Conservation (phyloP, 2,113 vertebrate genomes). For the Laterallus jamaicensis region DNA sequence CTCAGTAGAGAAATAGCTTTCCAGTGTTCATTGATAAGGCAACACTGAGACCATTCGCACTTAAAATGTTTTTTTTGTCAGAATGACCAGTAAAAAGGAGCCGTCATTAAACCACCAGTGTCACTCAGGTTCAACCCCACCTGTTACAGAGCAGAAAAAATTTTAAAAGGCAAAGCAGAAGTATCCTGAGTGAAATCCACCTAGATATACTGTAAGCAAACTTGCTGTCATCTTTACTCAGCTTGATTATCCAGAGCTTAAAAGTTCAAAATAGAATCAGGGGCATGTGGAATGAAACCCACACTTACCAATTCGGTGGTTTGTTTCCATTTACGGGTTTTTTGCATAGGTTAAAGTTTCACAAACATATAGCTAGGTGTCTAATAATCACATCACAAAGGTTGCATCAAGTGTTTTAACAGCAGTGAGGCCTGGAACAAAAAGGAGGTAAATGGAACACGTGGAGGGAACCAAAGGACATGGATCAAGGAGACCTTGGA, state of each 20-base stretch:
- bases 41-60: background rate
- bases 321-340: fast-evolving
- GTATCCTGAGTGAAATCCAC: background rate
- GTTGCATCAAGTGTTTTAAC: background rate
- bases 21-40: background rate
- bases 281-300: background rate
- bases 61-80: background rate
- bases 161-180: background rate
- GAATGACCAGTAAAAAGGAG: background rate
- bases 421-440: background rate
- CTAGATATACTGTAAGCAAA: background rate
- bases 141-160: background rate
- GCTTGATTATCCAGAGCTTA: fast-evolving
- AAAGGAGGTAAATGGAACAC: background rate
- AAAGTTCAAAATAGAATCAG: background rate
- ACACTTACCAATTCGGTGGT: fast-evolving
- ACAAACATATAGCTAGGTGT: background rate
- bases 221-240: background rate
- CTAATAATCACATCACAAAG: background rate
- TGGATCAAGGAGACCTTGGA: background rate
- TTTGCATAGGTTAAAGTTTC: background rate
- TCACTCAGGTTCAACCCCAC: background rate
- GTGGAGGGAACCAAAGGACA: background rate
- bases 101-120: background rate
- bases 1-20: background rate